These are phyloP conservation scores for Holacanthella duospinosa DNA, from an alignment of 2,888 invertebrate genomes.

Conservation along the genomic window DNA sequence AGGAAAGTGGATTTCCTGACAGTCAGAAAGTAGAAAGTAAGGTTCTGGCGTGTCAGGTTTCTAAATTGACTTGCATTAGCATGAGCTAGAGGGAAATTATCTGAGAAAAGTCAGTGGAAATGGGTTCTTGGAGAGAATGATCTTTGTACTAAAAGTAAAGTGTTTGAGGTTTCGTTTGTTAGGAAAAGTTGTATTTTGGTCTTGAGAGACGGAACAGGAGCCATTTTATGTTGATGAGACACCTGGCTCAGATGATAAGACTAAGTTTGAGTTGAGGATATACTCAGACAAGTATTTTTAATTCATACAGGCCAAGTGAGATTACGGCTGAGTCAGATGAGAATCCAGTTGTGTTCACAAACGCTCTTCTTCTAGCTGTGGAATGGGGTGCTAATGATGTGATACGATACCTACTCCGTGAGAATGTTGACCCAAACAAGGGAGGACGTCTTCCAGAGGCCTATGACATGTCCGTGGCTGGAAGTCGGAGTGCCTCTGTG, in stretches of 20 bases:
- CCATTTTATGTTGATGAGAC: too few species aligned
- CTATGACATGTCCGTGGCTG: conserved; percentile 37
- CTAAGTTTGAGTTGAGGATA: background rate
- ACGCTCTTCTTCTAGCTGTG: conserved; percentile 51
- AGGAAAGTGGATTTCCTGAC: background rate
- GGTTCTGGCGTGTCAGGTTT: conserved; percentile 3
- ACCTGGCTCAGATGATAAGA: background rate
- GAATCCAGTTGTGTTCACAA: conserved; percentile 45
- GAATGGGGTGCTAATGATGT: conserved; percentile 49
- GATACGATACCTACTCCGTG: conserved; percentile 47
- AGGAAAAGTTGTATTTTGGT: too few species aligned
- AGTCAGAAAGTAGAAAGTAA: conserved; percentile 7
- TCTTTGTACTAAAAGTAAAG: background rate
- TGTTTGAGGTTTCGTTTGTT: conserved; percentile 1
- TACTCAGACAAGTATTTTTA: background rate
- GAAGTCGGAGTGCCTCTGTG: conserved; percentile 37
- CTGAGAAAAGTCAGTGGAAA: too few species aligned
- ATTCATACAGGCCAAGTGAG: conserved; percentile 34
- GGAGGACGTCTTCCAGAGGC: conserved; percentile 42
- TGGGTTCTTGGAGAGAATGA: too few species aligned
- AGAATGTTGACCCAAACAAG: conserved; percentile 50
- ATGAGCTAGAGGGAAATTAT: too few species aligned
- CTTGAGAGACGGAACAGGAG: too few species aligned
- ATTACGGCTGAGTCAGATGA: conserved; percentile 40
- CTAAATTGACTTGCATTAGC: conserved; percentile 11